These are phyloP conservation scores for Poliocrania exsul DNA, from an alignment of 2,797 vertebrate genomes.

Conservation along the genomic window DNA sequence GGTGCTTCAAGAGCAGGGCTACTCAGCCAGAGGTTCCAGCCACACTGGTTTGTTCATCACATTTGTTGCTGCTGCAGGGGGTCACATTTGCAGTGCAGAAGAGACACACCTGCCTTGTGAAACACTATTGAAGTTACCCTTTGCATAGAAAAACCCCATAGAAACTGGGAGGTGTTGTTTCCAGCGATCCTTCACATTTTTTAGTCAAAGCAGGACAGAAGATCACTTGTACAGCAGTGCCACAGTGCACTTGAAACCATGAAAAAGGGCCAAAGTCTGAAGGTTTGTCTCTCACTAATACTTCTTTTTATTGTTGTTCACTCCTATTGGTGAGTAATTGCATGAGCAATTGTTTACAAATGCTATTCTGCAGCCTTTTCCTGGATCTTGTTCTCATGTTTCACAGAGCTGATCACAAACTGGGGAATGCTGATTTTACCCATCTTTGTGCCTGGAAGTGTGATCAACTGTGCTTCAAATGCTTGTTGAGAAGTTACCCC, in stretches of 20 bases:
- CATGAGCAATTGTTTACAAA: not conserved
- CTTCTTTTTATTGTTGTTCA: not conserved
- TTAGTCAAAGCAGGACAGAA: not conserved
- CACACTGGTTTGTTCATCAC: not conserved
- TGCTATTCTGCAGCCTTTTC: not conserved
- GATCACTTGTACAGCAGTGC: not conserved
- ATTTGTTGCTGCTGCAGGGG: not conserved
- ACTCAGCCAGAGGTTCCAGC: not conserved
- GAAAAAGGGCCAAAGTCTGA: not conserved
- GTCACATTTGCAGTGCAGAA: not conserved
- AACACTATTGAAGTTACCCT: not conserved
- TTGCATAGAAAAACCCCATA: not conserved
- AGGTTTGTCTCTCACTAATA: not conserved
- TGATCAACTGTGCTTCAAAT: not conserved
- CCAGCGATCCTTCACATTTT: not conserved
- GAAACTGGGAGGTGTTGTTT: not conserved
- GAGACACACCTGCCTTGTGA: not conserved
- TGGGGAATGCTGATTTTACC: fast-evolving
- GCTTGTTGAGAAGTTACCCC: not conserved
- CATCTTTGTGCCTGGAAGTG: not conserved
- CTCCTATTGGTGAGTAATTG: not conserved
- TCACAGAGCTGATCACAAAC: fast-evolving
- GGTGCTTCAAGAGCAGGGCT: not conserved
- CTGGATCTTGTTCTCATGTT: not conserved
- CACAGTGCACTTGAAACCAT: not conserved